Percentiles rank a stretch among this genome's conserved stretches.
Evolutionary conservation across 2,888 invertebrate species (phyloP).

Genomic region (Drosophila algonquin): DNA sequence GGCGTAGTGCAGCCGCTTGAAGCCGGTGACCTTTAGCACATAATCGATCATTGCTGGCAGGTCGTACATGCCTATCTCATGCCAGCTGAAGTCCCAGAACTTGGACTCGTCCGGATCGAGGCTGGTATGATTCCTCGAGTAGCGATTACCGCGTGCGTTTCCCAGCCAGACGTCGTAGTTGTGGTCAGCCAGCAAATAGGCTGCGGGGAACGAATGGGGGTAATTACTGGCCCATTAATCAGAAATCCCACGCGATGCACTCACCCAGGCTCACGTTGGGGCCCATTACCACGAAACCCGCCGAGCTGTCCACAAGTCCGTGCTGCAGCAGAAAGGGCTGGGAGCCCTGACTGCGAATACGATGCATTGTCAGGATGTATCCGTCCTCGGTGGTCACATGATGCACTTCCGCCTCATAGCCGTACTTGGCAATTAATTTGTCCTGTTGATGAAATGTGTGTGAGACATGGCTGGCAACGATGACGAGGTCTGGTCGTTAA

Average conservation of each 20-base stretch:
- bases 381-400: slow-evolving; percentile 89
- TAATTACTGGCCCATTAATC: slow-evolving; percentile 65
- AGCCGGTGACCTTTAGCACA: slow-evolving; percentile 84
- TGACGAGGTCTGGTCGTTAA: slow-evolving; percentile 44
- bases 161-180: slow-evolving; percentile 84
- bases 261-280: slow-evolving; percentile 86
- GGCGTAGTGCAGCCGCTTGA: slow-evolving; percentile 85
- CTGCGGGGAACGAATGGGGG: slow-evolving; percentile 52
- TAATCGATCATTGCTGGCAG: slow-evolving; percentile 93
- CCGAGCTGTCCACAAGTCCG: slow-evolving; percentile 89
- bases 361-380: slow-evolving; percentile 90
- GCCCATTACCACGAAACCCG: slow-evolving; percentile 90
- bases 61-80: slow-evolving; percentile 93
- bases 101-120: slow-evolving; percentile 81
- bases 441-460: slow-evolving; percentile 73
- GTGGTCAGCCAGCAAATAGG: slow-evolving; percentile 85
- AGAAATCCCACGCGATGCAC: slow-evolving; percentile 46
- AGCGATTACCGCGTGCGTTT: slow-evolving; percentile 83
- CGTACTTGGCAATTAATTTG: slow-evolving; percentile 86
- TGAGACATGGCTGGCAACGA: background rate
- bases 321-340: slow-evolving; percentile 88
- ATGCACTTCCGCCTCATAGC: slow-evolving; percentile 88
- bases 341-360: slow-evolving; percentile 86
- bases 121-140: slow-evolving; percentile 81
- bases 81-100: slow-evolving; percentile 92